Base-by-base conservation (phyloP, 1,140 invertebrate species). In the Akabosia matsudoensis region DNA sequence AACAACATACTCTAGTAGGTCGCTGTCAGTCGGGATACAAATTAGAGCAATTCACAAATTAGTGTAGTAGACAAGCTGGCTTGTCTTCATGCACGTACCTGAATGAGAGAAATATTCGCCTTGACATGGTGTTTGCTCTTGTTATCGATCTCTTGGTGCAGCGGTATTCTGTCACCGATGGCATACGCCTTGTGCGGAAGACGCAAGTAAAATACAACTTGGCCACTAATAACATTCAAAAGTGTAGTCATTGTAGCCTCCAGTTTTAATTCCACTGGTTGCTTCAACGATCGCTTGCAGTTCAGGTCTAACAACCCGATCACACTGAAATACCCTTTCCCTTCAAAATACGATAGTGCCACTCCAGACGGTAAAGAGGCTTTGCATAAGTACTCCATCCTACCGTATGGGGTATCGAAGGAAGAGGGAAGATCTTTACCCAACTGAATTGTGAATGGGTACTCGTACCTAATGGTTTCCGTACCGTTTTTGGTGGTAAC, bases 71-170 rank as follows among this genome's bases (percentile, higher is more conserved):
- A n/a, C n/a, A n/a, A n/a, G n/a, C n/a, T n/a, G n/a, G n/a, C n/a
- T n/a, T n/a, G n/a, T n/a, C n/a, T n/a, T n/a, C n/a, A n/a, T n/a
- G n/a, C n/a, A n/a, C n/a, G 18, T 56, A 56, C 54, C 61, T 67
- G 61, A 13, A 67, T 67, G 10, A 67, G 24, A 14, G 61, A 67
- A 67, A 67, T 67, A n/a, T 22, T 67, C 28, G 61, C 61, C 31
- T 67, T 67, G 7, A 67, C 61, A 67, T 67, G 24, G 10, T 67
- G 61, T 22, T 67, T 67, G 26, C 26, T 30, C 28, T 67, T 28
- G 61, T 67, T 67, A 67, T 67, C 61, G 61, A 67, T 31, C 22
- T 67, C 61, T n/a, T 67, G 61, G 30, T 67, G 61, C 4, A 67
- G 61, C 24, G 4, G 7, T 28, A 67, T 67, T 28, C 3, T 28